Percentiles rank a stretch among this genome's conserved stretches.
These are phyloP conservation scores for Drosophila kanapiae DNA, from an alignment of 1,140 invertebrate genomes.

Conservation along the genomic window DNA sequence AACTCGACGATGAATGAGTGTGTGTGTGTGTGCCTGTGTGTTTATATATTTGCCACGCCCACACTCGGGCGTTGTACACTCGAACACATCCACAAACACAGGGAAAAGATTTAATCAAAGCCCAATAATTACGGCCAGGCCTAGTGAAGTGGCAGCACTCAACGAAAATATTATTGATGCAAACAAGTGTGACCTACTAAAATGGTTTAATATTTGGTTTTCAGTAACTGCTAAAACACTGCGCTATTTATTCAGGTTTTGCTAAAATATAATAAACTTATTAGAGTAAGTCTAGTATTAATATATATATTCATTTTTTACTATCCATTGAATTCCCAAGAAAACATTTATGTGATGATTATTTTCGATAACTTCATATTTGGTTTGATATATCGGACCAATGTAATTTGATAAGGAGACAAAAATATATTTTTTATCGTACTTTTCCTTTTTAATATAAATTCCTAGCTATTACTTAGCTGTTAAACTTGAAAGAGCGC, in stretches of 20 bases:
- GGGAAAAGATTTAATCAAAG: constrained; percentile 35
- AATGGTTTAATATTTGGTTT: constrained; percentile 3
- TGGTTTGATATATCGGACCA: too few relatives aligned
- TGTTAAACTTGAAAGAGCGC: too few relatives aligned
- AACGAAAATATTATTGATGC: constrained; percentile 16
- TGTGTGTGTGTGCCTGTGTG: not conserved
- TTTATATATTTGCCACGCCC: constrained; percentile 33
- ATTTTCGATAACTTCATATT: too few relatives aligned
- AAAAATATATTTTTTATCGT: too few relatives aligned
- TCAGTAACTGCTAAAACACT: not conserved
- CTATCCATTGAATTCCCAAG: too few relatives aligned
- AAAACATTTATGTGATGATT: too few relatives aligned
- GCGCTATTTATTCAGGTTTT: not conserved
- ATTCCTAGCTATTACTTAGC: too few relatives aligned
- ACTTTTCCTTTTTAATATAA: too few relatives aligned
- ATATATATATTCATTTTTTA: too few relatives aligned
- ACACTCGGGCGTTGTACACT: not conserved
- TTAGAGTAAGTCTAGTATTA: too few relatives aligned
- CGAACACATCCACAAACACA: not conserved
- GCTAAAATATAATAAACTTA: too few relatives aligned
- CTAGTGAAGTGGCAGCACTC: constrained; percentile 11
- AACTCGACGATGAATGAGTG: constrained; percentile 8
- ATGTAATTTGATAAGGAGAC: too few relatives aligned
- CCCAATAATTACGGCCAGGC: constrained; percentile 27
- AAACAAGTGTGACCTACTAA: constrained; percentile 2